Evolutionary conservation across 2,888 invertebrate species (phyloP).

Genomic region (Cerastis rubricosa): DNA sequence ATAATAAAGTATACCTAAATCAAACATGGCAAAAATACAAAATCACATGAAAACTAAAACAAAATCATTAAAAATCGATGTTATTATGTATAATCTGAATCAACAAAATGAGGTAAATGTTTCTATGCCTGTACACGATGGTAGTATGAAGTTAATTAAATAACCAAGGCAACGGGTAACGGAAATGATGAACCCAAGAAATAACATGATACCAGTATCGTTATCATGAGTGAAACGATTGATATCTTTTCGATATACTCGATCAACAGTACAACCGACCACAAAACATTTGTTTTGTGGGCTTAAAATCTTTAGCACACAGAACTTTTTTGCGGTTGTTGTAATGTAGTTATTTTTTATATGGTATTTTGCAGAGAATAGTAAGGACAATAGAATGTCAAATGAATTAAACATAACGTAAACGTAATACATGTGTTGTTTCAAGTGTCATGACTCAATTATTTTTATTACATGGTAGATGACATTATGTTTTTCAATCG

Average conservation of each 20-base stretch:
- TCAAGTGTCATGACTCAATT: not conserved
- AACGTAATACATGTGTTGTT: not conserved
- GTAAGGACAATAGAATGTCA: not conserved
- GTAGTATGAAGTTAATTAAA: not conserved
- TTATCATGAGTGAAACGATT: not conserved
- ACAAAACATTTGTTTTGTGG: slow-evolving; percentile 8
- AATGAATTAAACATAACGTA: slow-evolving; percentile 13
- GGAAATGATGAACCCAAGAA: not conserved
- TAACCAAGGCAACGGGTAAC: not conserved
- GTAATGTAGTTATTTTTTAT: slow-evolving; percentile 3
- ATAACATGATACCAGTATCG: not conserved
- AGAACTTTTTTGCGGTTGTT: not conserved
- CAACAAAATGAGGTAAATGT: not conserved
- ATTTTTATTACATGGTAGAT: not conserved
- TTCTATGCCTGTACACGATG: not conserved
- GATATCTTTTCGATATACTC: not conserved
- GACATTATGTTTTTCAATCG: not conserved
- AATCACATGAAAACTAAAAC: too few relatives aligned
- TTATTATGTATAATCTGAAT: not conserved
- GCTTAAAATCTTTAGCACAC: not conserved
- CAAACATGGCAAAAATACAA: too few relatives aligned
- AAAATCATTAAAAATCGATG: too few relatives aligned
- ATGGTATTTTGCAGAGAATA: slow-evolving; percentile 3
- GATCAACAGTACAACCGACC: not conserved
- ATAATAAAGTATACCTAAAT: too few relatives aligned